phyloP scores from a whole-genome alignment of 2,797 vertebrate genomes.

The Astyanax mexicanus region DNA sequence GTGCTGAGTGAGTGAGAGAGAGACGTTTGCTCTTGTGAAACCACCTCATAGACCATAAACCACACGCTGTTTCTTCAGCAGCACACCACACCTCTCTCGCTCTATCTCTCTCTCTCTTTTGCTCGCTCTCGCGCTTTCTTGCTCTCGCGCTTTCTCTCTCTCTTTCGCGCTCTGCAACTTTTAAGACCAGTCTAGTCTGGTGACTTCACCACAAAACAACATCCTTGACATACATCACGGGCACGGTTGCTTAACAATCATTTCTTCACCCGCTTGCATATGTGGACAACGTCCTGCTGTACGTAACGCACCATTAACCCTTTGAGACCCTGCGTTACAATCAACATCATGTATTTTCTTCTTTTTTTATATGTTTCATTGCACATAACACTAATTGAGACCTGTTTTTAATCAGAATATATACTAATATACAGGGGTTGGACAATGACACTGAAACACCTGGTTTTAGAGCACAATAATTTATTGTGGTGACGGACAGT shows the following conservation, averaged over 20 bases:
- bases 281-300: too few relatives aligned
- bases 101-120: constrained; percentile 41
- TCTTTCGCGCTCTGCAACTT: background rate
- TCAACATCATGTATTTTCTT: too few relatives aligned
- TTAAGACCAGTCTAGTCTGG: constrained; percentile 19
- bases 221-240: constrained; percentile 13
- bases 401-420: too few relatives aligned
- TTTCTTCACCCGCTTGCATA: background rate
- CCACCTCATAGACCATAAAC: constrained; percentile 84
- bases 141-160: constrained; percentile 3
- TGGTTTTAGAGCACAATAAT: too few relatives aligned
- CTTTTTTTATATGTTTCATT: too few relatives aligned
- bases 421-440: too few relatives aligned
- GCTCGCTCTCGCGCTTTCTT: constrained; percentile 33
- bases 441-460: too few relatives aligned
- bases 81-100: constrained; percentile 54
- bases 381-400: too few relatives aligned
- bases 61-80: constrained; percentile 75
- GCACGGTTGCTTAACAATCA: background rate
- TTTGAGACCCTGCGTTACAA: too few relatives aligned
- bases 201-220: constrained; percentile 22
- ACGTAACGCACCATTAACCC: too few relatives aligned
- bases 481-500: too few relatives aligned
- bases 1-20: constrained; percentile 81
- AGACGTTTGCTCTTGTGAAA: constrained; percentile 73